phyloP scores from a whole-genome alignment of 2,888 invertebrate species.

The Doris montereyensis region DNA sequence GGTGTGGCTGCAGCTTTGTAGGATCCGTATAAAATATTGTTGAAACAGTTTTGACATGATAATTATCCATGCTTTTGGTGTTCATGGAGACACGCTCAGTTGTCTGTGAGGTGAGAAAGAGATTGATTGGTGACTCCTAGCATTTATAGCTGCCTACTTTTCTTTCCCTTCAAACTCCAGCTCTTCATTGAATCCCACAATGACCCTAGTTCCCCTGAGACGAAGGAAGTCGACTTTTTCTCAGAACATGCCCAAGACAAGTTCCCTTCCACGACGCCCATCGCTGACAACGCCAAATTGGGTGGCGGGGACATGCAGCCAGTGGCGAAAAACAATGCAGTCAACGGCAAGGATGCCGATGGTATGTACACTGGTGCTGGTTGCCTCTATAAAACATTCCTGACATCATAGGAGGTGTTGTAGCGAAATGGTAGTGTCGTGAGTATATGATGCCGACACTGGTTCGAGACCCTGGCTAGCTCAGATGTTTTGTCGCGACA shows the following conservation, averaged over 20 bases:
- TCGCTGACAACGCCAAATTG: conserved; percentile 36
- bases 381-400: too few relatives aligned
- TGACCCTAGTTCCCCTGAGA: conserved; percentile 68
- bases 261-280: conserved; percentile 21
- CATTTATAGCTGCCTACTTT: not conserved
- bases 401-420: too few relatives aligned
- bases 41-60: too few relatives aligned
- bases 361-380: too few relatives aligned
- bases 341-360: too few relatives aligned
- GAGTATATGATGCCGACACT: too few relatives aligned
- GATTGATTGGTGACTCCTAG: not conserved
- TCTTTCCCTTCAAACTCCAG: conserved; percentile 45
- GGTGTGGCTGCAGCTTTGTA: too few relatives aligned
- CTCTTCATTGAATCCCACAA: conserved; percentile 58
- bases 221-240: conserved; percentile 91
- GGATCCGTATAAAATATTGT: too few relatives aligned
- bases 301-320: conserved; percentile 42
- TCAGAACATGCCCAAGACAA: conserved; percentile 77
- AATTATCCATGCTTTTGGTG: too few relatives aligned
- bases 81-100: not conserved
- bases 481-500: too few relatives aligned
- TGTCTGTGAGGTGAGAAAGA: not conserved
- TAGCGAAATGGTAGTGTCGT: too few relatives aligned
- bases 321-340: conserved; percentile 54
- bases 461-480: too few relatives aligned